Base-by-base conservation (phyloP, 2,888 invertebrate genomes). In the Stratiomys singularior region DNA sequence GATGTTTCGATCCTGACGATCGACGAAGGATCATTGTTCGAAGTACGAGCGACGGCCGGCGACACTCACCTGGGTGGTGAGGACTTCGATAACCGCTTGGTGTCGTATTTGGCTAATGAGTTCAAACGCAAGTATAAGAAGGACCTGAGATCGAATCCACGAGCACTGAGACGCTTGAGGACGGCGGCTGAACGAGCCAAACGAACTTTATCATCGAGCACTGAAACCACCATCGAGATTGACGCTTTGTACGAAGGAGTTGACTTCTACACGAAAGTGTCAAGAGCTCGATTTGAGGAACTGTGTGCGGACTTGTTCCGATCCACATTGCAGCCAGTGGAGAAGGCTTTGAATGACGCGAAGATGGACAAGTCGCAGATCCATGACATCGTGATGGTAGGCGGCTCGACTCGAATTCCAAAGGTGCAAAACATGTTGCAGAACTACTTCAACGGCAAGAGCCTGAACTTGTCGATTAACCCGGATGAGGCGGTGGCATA, bases 401-500 rank as follows among this genome's bases (percentile, higher is more conserved):
- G 94, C 4, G 94, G 93, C 18, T 93, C 93, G 0, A 93, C 92
- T 0, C 89, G 93, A 78, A 93, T 93, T 77, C 93, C 93, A 0
- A 93, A 93, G 85, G 90, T 93, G 46, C 93, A 93, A 86, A 90
- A 88, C 78, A 84, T 93, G 82, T 87, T 93, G 30, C 90, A 92
- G 85, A 92, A 92, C 85, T 93, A 90, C 88, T 93, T 93, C 89
- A 90, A 90, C 81, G 92, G 89, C 1, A 93, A 92, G 85, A 87
- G 89, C 60, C 85, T 93, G 64, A 92, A 92, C 84, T 87, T 92
- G 76, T 91, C 91, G 78, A 92, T 93, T 83, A 93, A 93, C 83
- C 93, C 93, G 0, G 93, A 93, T 82, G 93, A 93, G 83, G 93
- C 93, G 0, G 93, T 93, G 2, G 93, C 93, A 0, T 92, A 92